phyloP scores from a whole-genome alignment of 1,140 invertebrate genomes.

The Nasonia longicornis region DNA sequence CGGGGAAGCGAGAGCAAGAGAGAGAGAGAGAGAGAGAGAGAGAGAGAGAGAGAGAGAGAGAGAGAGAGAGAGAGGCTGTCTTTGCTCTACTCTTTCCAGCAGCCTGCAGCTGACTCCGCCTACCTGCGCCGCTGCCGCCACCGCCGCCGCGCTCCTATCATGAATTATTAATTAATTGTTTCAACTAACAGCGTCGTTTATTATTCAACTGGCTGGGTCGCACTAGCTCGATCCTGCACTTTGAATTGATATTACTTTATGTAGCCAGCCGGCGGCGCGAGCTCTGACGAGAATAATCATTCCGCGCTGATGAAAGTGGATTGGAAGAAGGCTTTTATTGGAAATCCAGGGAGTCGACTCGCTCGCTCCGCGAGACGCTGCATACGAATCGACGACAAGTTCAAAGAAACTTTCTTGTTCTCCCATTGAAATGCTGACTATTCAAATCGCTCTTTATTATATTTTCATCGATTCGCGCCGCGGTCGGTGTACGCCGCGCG shows the following conservation, averaged over 20 bases:
- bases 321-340: conserved; percentile 34
- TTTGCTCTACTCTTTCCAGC: conserved; percentile 41
- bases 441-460: conserved; percentile 38
- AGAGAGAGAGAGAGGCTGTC: conserved; percentile 17
- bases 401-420: conserved; percentile 44
- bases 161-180: conserved; percentile 72
- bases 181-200: conserved; percentile 68
- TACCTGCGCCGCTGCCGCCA: conserved; percentile 56
- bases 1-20: not conserved
- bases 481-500: not conserved
- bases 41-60: not conserved
- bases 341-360: conserved; percentile 22
- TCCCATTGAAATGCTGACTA: conserved; percentile 15
- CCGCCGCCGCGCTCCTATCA: conserved; percentile 63
- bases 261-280: not conserved
- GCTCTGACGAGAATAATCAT: conserved; percentile 41
- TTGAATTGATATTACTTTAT: conserved; percentile 45
- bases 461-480: not conserved
- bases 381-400: conserved; percentile 27
- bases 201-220: conserved; percentile 62
- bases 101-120: conserved; percentile 46
- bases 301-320: conserved; percentile 39
- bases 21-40: not conserved
- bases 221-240: conserved; percentile 21
- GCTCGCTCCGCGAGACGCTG: not conserved